Base-by-base conservation (phyloP, 1,140 invertebrate species). In the Scaptodrosophila lebanonensis region DNA sequence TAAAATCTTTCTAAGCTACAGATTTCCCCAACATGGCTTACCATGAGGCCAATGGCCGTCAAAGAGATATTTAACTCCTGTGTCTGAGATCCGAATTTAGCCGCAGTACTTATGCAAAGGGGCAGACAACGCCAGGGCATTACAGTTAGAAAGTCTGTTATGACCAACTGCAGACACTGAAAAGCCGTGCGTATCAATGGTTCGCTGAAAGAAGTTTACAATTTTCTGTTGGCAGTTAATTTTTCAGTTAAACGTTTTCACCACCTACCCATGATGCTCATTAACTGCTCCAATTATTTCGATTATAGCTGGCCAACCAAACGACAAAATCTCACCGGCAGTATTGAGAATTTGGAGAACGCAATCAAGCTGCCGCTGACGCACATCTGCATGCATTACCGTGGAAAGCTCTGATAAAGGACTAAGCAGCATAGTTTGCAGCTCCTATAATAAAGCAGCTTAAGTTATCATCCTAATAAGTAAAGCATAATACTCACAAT, bases 1-100 rank as follows among this genome's bases (percentile, higher is more conserved):
- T 0, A 88, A 51, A 88, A n/a, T n/a, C n/a, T n/a, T 39, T 17
- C 7, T 1, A 4, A 40, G 0, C 5, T 6, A 1, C 8, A 11
- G 11, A 18, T n/a, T 32, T 29, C 7, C 7, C 6, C 15, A 49
- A 12, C 2, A 6, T n/a, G 8, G 17, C 59, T 88, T 87, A 98
- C 97, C 94, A 99, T 94, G 15, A 98, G 89, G 44, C 97, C 97
- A 60, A 99, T 95, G 36, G 98, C 97, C 12, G 97, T 98, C n/a
- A 99, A 89, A 17, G 97, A 98, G 69, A 99, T 98, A 88, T 99
- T 99, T 11, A 99, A 88, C 88, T 99, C 97, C 87, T 97, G 95
- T 17, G 95, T 97, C 88, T 99, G 98, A 6, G 94, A 93, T 0
- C 97, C 97, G 89, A 99, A 99, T 83, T 96, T 96, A 0, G 97